Percentiles rank a stretch among this genome's conserved stretches.
phyloP scores from a whole-genome alignment of 2,797 vertebrate genomes.

The Girardinus metallicus region DNA sequence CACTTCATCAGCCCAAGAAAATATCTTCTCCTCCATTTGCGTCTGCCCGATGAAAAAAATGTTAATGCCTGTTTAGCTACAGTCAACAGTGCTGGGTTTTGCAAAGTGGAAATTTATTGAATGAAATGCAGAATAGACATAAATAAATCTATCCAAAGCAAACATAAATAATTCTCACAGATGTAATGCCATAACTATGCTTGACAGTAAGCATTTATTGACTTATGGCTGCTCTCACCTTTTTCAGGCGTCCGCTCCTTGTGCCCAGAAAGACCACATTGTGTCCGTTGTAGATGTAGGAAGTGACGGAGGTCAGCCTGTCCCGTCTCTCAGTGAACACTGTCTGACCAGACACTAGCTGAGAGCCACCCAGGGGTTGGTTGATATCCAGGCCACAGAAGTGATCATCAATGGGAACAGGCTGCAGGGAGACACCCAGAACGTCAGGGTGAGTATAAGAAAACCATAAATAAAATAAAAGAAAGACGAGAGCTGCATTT shows the following conservation, averaged over 20 bases:
- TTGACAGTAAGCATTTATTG: background rate
- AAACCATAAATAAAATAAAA: slow-evolving; percentile 16
- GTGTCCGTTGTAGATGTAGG: slow-evolving; percentile 92
- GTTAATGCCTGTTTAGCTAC: background rate
- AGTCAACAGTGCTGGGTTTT: background rate
- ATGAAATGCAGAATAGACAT: background rate
- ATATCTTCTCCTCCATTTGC: background rate
- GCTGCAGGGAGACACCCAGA: slow-evolving; percentile 76
- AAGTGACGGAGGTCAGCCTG: slow-evolving; percentile 90
- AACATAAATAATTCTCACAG: background rate
- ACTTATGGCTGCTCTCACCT: slow-evolving; percentile 81
- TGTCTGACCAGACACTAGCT: slow-evolving; percentile 87
- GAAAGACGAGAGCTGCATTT: slow-evolving; percentile 10
- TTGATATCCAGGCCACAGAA: slow-evolving; percentile 98
- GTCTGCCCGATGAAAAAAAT: background rate
- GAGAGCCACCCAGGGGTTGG: slow-evolving; percentile 91
- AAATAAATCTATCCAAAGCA: background rate
- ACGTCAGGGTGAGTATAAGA: slow-evolving; percentile 12
- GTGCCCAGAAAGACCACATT: slow-evolving; percentile 94
- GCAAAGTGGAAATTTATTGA: background rate
- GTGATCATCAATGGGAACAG: slow-evolving; percentile 94
- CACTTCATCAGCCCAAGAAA: background rate
- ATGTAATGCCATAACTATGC: background rate
- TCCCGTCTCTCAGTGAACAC: slow-evolving; percentile 90
- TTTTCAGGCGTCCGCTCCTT: slow-evolving; percentile 90